A percentile compares a stretch with the other conserved stretches of the same genome.
These are phyloP conservation scores for Peromyscus polionotus DNA, from an alignment of 2,113 vertebrate genomes.

Conservation along the genomic window DNA sequence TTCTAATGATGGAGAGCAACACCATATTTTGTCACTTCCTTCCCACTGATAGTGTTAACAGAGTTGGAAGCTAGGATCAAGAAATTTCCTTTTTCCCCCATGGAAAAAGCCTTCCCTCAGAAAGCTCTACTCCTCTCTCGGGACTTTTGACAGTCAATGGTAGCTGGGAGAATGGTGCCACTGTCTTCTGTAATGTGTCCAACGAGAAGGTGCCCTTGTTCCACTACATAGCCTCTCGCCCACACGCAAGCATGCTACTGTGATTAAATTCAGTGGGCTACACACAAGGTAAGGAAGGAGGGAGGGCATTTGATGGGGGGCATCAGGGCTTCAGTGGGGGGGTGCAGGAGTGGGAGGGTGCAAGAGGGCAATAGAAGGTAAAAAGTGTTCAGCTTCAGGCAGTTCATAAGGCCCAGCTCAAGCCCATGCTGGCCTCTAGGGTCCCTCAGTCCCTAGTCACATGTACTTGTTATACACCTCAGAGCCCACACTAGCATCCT, in stretches of 20 bases:
- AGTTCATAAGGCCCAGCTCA: not conserved
- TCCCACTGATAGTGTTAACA: not conserved
- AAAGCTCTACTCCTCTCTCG: not conserved
- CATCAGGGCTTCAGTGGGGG: not conserved
- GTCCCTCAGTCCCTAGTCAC: not conserved
- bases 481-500: not conserved
- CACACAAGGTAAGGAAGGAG: not conserved
- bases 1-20: not conserved
- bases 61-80: not conserved
- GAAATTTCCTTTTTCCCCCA: not conserved
- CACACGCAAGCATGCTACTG: not conserved
- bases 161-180: no score
- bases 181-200: not conserved
- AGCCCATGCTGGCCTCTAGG: no score
- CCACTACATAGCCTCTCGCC: not conserved
- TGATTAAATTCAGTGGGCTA: not conserved
- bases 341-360: not conserved
- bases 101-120: not conserved
- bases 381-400: accelerated
- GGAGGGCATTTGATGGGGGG: not conserved
- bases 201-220: not conserved
- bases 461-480: no score
- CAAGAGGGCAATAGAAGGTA: not conserved
- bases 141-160: no score
- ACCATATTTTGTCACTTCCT: not conserved